Evolutionary conservation across 2,113 vertebrate species (phyloP), one percentile per base, ranked within the genome.

Genomic region (Oostethus manadensis): DNA sequence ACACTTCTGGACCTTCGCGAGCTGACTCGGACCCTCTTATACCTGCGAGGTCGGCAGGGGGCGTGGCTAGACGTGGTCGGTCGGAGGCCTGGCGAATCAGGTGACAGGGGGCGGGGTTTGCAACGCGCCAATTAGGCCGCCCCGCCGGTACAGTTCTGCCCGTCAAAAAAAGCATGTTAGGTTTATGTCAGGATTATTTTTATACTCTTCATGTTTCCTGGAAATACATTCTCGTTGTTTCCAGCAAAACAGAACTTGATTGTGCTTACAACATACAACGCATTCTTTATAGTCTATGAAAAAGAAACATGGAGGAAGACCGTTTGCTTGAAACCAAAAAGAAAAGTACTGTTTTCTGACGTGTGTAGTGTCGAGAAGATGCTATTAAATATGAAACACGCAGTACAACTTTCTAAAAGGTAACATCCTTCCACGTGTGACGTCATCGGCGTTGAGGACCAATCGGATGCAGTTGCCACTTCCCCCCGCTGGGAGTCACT

Each of bases 41-140:
- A 68, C 60, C 51, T 66, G 62, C 20, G 50, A 68, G 55, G 18
- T 1, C 44, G 20, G 9, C 2, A 0, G 43, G 69, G 77, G 89
- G 80, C 72, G 81, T 70, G 71, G 56, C 6, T 54, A 29, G 42
- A 7, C 0, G 4, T 4, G 1, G 70, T 9, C 21, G n/a, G 47
- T 2, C 22, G 0, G 51, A n/a, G 10, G 6, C 13, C 40, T 20
- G 76, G 53, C 90, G 88, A 91, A 90, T 90, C 61, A 40, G 16
- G n/a, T 2, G 8, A 38, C 50, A 44, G 73, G 35, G 50, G 85
- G 88, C 67, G 84, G 85, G 71, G 79, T 71, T 80, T 83, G 76
- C 78, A 67, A 47, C 81, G 83, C 73, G 78, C 67, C 69, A 64
- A 77, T 86, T 80, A 85, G 84, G 74, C n/a, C 50, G 57, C 46